A percentile compares a stretch with the other conserved stretches of the same genome.
Conservation (phyloP, 2,888 invertebrate genomes). For the Athetis lepigone region DNA sequence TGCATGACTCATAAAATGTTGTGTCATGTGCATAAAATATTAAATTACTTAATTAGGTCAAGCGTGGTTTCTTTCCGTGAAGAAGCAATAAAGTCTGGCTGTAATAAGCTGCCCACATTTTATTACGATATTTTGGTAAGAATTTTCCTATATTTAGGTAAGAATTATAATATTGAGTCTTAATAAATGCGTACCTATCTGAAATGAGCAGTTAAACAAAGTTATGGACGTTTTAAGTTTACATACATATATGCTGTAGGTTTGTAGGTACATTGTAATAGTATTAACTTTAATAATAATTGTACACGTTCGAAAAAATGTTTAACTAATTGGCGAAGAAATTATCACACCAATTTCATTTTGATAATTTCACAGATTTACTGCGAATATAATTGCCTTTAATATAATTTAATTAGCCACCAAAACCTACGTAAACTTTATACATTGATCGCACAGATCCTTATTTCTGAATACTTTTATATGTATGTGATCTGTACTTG, state of each 20-base stretch:
- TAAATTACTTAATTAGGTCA: conserved; percentile 59
- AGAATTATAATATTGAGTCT: background rate
- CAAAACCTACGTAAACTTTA: conserved; percentile 26
- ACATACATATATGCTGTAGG: no score
- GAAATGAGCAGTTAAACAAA: background rate
- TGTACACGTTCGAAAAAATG: conserved; percentile 13
- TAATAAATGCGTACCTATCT: background rate
- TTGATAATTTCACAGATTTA: conserved; percentile 19
- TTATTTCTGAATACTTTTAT: no score
- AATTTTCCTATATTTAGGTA: background rate
- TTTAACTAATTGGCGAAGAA: conserved; percentile 7
- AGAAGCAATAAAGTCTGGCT: conserved; percentile 38
- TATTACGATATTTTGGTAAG: background rate
- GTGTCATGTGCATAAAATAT: conserved; percentile 64
- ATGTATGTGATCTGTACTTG: no score
- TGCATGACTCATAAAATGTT: conserved; percentile 60
- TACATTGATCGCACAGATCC: background rate
- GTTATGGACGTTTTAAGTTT: background rate
- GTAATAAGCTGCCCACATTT: background rate
- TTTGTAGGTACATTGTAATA: background rate
- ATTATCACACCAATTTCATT: conserved; percentile 18
- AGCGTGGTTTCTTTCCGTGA: conserved; percentile 61
- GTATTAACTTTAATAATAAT: no score
- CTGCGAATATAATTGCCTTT: conserved; percentile 27
- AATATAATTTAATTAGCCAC: conserved; percentile 10